Evolutionary conservation across 1,140 invertebrate genomes (phyloP).

Genomic region (Pseudomyrmex gracilis): DNA sequence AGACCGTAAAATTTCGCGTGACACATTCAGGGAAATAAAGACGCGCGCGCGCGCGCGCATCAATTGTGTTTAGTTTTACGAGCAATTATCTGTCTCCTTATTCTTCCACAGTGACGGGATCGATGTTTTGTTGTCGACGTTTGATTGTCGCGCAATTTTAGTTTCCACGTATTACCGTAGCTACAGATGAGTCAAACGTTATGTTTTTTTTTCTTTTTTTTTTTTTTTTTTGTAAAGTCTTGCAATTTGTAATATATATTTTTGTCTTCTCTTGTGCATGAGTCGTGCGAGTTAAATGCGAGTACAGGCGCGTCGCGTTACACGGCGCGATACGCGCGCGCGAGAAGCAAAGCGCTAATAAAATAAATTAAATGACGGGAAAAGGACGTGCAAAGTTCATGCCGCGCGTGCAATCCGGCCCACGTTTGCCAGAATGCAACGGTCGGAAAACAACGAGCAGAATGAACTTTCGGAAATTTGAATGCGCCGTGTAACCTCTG

Average conservation of each 20-base stretch:
- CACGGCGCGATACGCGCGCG: too few relatives aligned
- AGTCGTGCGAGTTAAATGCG: neutral
- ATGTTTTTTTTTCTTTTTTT: too few relatives aligned
- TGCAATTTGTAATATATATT: too few relatives aligned
- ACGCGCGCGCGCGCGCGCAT: neutral
- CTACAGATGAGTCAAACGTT: too few relatives aligned
- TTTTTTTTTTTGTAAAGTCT: too few relatives aligned
- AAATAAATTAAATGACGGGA: constrained; percentile 25
- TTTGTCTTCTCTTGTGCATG: neutral
- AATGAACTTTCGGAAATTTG: constrained; percentile 57
- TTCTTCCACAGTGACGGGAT: neutral
- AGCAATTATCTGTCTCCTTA: neutral
- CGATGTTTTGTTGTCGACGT: constrained; percentile 1
- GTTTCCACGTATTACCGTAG: too few relatives aligned
- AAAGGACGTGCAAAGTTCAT: neutral
- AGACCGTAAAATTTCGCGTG: neutral
- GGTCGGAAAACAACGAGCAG: constrained; percentile 2
- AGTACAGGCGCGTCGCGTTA: neutral
- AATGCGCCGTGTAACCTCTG: neutral
- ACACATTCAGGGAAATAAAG: neutral
- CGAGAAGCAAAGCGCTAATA: neutral
- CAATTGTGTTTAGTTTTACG: constrained; percentile 11
- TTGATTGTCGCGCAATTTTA: too few relatives aligned
- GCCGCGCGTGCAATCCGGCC: constrained; percentile 27
- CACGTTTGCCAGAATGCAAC: constrained; percentile 15